Percentiles rank a stretch among this genome's conserved stretches.
Conservation (phyloP, 2,888 invertebrate species). For the Prosopocoilus inquinatus region DNA sequence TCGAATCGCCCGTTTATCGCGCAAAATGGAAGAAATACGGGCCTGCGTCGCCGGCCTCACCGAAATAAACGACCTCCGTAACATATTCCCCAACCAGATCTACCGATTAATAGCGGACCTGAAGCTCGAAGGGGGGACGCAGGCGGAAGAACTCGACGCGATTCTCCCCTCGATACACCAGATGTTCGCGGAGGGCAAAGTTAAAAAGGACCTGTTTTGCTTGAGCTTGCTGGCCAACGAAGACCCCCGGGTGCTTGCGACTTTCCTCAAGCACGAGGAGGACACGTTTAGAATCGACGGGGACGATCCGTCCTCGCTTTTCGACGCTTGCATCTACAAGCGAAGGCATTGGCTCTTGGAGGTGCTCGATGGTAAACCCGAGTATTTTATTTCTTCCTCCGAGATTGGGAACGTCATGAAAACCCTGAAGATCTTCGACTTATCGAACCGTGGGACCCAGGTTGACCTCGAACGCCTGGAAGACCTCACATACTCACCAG, state of each 20-base stretch:
- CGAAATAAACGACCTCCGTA: neutral
- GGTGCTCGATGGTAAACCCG: slow-evolving; percentile 32
- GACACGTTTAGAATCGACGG: slow-evolving; percentile 32
- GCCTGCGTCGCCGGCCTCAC: neutral
- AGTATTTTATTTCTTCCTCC: slow-evolving; percentile 24
- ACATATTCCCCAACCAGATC: neutral
- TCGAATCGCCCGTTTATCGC: too few relatives aligned
- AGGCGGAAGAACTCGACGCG: slow-evolving; percentile 3
- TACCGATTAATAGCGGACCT: slow-evolving; percentile 6
- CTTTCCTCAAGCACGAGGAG: slow-evolving; percentile 33
- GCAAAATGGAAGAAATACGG: neutral
- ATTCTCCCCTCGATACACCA: slow-evolving; percentile 20
- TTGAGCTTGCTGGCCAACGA: slow-evolving; percentile 24
- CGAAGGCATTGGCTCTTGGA: slow-evolving; percentile 44
- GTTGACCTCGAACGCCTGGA: slow-evolving; percentile 26
- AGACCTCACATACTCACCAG: neutral
- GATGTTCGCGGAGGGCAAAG: slow-evolving; percentile 15
- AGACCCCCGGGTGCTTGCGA: slow-evolving; percentile 7
- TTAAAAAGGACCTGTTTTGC: slow-evolving; percentile 25
- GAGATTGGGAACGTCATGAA: slow-evolving; percentile 22
- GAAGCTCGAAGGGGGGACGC: slow-evolving; percentile 4
- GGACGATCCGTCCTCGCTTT: slow-evolving; percentile 37
- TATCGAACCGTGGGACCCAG: slow-evolving; percentile 16
- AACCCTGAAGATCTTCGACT: slow-evolving; percentile 34
- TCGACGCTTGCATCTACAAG: slow-evolving; percentile 40